A percentile compares a stretch with the other conserved stretches of the same genome.
Conservation (phyloP, 2,113 vertebrate genomes). For the Malurus elegans region DNA sequence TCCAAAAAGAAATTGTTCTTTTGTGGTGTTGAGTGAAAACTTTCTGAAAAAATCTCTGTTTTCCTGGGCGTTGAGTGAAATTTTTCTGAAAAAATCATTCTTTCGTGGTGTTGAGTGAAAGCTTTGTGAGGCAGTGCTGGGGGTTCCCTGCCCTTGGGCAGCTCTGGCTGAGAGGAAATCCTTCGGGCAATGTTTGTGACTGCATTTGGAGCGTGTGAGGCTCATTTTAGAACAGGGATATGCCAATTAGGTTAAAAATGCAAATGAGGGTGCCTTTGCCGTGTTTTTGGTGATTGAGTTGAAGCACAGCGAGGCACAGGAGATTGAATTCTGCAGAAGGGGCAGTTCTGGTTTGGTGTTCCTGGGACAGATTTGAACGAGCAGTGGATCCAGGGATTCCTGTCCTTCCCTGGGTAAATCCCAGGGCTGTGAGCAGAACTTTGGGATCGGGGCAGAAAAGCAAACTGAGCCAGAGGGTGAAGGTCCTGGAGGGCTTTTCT, state of each 20-base stretch:
- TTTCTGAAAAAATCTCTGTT: too few relatives aligned
- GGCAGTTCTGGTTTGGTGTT: neutral
- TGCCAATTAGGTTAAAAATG: neutral
- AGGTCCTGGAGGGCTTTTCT: too few relatives aligned
- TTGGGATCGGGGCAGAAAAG: neutral
- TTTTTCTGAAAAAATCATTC: too few relatives aligned
- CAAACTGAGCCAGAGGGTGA: accelerated
- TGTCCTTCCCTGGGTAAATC: neutral
- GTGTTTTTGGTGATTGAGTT: neutral
- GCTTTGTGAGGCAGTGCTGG: accelerated
- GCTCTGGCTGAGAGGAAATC: accelerated
- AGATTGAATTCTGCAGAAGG: neutral
- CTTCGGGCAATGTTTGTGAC: neutral
- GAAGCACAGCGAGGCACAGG: neutral
- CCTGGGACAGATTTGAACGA: neutral
- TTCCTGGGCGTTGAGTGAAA: too few relatives aligned
- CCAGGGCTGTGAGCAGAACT: neutral
- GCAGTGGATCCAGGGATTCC: neutral
- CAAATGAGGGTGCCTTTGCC: neutral
- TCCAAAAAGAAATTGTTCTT: too few relatives aligned
- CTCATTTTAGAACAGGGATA: neutral
- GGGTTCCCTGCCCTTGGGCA: neutral
- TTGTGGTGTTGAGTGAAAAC: too few relatives aligned
- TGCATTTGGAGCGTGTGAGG: neutral
- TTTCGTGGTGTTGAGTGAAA: neutral